Evolutionary conservation across 2,797 vertebrate species (phyloP).

Genomic region (Gambelia wislizenii): DNA sequence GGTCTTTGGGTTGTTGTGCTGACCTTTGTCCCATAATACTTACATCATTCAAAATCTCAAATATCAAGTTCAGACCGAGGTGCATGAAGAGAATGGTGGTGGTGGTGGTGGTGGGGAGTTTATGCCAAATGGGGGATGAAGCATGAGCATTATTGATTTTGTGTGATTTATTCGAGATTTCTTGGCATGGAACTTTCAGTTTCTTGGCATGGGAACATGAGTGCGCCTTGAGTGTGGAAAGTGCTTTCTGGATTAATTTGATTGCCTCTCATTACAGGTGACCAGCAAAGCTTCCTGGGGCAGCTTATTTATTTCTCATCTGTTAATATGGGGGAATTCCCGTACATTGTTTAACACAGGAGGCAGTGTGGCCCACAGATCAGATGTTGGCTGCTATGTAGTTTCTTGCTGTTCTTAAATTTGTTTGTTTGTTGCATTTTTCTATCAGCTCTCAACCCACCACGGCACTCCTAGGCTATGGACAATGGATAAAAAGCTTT

Average conservation of each 20-base stretch:
- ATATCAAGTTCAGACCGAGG: background rate
- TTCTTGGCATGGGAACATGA: background rate
- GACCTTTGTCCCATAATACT: background rate
- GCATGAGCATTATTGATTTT: background rate
- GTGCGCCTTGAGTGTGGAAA: background rate
- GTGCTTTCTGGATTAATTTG: conserved; percentile 13
- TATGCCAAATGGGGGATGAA: background rate
- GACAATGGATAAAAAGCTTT: too few relatives aligned
- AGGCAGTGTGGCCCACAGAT: background rate
- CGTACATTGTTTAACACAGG: background rate
- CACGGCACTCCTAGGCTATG: too few relatives aligned
- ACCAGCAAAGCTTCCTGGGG: background rate
- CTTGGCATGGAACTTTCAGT: background rate
- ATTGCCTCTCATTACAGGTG: background rate
- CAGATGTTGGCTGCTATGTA: background rate
- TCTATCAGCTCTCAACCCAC: too few relatives aligned
- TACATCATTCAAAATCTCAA: background rate
- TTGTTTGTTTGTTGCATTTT: background rate
- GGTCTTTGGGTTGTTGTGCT: background rate
- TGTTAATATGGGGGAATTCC: background rate
- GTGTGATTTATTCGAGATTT: background rate
- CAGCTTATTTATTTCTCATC: conserved; percentile 6
- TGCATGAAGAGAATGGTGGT: too few relatives aligned
- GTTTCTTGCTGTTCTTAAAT: background rate
- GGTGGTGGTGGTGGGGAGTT: too few relatives aligned